phyloP scores from a whole-genome alignment of 1,140 invertebrate species.

The Odontomachus brunneus region DNA sequence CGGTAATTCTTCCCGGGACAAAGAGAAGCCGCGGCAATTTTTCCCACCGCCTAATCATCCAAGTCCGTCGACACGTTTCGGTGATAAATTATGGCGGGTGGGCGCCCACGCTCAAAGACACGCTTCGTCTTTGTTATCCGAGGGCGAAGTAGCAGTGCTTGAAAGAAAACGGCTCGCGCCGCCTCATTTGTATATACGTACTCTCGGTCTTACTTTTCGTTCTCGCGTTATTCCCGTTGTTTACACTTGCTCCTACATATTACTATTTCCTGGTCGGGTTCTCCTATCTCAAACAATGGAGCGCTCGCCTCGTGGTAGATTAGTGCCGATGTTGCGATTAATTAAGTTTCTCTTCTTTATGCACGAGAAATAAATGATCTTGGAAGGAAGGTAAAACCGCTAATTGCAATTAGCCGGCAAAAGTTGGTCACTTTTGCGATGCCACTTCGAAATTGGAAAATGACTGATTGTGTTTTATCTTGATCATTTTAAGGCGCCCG shows the following conservation, averaged over 20 bases:
- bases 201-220: background rate
- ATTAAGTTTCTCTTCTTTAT: too few relatives aligned
- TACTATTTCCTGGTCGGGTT: background rate
- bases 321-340: too few relatives aligned
- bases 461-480: too few relatives aligned
- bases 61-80: conserved; percentile 13
- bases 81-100: conserved; percentile 32
- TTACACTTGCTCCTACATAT: background rate
- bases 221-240: background rate
- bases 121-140: conserved; percentile 26
- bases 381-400: too few relatives aligned
- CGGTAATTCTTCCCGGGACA: background rate
- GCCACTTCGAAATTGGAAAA: background rate
- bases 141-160: background rate
- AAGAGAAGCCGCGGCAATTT: conserved; percentile 3
- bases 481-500: too few relatives aligned
- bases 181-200: conserved; percentile 24
- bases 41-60: conserved; percentile 8
- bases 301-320: too few relatives aligned
- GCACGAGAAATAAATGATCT: too few relatives aligned
- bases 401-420: too few relatives aligned
- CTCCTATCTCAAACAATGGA: background rate
- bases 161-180: conserved; percentile 6
- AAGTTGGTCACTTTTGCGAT: too few relatives aligned
- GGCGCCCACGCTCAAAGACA: background rate